Evolutionary conservation across 2,113 vertebrate species (phyloP).

Genomic region (Alethe diademata): DNA sequence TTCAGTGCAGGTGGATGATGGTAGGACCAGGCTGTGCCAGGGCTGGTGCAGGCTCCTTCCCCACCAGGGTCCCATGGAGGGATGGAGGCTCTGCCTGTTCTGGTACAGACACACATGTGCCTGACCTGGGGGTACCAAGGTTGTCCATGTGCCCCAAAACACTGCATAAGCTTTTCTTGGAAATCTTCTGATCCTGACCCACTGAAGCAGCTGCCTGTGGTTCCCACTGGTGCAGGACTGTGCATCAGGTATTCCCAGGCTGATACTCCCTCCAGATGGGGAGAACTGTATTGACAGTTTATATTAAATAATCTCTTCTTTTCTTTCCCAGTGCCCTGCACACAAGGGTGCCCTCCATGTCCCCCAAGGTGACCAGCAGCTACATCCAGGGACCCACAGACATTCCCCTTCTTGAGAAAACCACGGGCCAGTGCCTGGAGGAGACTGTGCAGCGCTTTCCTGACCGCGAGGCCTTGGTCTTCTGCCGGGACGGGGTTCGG

Average conservation of each 20-base stretch:
- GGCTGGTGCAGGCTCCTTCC: not conserved
- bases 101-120: not conserved
- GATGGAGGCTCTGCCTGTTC: not conserved
- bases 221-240: not conserved
- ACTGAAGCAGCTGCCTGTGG: not conserved
- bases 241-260: fast-evolving
- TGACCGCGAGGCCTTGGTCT: conserved; percentile 77
- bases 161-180: not conserved
- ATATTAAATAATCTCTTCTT: not conserved
- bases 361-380: conserved; percentile 76
- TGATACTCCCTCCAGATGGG: not conserved
- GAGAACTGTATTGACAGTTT: not conserved
- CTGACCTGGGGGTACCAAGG: not conserved
- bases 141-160: not conserved
- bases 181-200: not conserved
- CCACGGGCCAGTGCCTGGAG: conserved; percentile 76
- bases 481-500: conserved; percentile 75
- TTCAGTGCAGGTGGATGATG: not conserved
- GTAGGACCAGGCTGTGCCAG: not conserved
- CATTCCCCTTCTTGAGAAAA: conserved; percentile 64
- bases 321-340: conserved; percentile 71
- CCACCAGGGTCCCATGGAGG: not conserved
- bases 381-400: conserved; percentile 77
- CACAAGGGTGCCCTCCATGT: conserved; percentile 27
- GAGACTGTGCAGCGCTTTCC: conserved; percentile 70